Conservation (phyloP, 2,888 invertebrate species). For the Craniophora ligustri region DNA sequence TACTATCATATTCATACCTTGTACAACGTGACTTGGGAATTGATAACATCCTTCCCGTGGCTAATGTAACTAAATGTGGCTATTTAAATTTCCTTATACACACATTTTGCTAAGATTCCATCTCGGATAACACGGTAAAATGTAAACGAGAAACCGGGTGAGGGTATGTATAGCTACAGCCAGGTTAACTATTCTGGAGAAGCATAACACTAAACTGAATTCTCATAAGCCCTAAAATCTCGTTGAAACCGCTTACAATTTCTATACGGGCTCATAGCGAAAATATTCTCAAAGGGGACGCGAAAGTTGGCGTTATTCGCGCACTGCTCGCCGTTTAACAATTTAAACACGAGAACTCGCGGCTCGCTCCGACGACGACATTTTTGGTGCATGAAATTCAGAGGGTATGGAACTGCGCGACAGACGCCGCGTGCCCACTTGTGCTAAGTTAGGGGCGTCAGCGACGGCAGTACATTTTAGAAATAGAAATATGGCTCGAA, state of each 20-base stretch:
- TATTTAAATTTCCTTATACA: conserved; percentile 13
- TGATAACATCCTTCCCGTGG: conserved; percentile 22
- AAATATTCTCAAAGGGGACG: conserved; percentile 48
- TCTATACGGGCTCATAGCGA: conserved; percentile 33
- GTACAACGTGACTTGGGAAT: conserved; percentile 18
- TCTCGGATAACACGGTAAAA: background rate
- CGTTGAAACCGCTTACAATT: conserved; percentile 54
- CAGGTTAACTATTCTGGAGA: background rate
- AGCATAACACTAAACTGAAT: conserved; percentile 33
- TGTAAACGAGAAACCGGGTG: background rate
- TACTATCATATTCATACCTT: background rate
- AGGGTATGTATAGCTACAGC: conserved; percentile 1
- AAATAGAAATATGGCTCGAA: too few species aligned
- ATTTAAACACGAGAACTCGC: conserved; percentile 77
- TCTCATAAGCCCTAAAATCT: conserved; percentile 47
- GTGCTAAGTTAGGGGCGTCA: conserved; percentile 16
- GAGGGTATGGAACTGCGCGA: conserved; percentile 48
- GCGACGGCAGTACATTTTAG: conserved; percentile 16
- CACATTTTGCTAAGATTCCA: conserved; percentile 19
- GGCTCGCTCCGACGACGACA: conserved; percentile 63
- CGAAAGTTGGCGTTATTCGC: conserved; percentile 54
- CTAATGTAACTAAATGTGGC: conserved; percentile 5
- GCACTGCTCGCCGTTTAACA: conserved; percentile 69
- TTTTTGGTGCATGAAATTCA: conserved; percentile 81
- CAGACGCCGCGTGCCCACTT: conserved; percentile 18